Conservation (phyloP, 2,888 invertebrate genomes). For the Leptopilina syphax region DNA sequence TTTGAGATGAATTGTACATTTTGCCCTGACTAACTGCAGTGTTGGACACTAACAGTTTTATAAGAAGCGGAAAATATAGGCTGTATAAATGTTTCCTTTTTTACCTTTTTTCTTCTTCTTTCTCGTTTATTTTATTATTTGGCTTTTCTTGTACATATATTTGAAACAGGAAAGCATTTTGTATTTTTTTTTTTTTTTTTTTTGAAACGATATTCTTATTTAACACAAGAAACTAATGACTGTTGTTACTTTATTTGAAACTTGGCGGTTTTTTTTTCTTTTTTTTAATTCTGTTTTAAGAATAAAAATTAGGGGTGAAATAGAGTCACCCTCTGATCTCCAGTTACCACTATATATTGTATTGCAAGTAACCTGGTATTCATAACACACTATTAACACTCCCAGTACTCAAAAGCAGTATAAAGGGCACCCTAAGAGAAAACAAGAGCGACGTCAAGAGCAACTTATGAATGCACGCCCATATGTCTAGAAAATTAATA, state of each 20-base stretch:
- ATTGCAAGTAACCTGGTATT: constrained; percentile 39
- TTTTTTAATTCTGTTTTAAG: too few species aligned
- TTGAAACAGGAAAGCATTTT: background rate
- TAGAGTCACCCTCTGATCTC: constrained; percentile 36
- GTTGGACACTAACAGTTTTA: constrained; percentile 1
- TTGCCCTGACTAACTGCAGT: background rate
- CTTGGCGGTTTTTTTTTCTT: constrained; percentile 17
- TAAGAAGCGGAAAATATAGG: constrained; percentile 4
- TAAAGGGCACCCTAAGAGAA: constrained; percentile 37
- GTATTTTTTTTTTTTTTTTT: background rate
- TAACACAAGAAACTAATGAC: constrained; percentile 7
- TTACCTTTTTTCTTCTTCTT: background rate
- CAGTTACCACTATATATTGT: constrained; percentile 33
- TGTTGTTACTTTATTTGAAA: constrained; percentile 6
- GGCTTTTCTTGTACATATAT: background rate
- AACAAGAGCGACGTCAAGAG: constrained; percentile 41
- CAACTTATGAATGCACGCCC: constrained; percentile 41
- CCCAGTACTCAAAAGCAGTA: constrained; percentile 36
- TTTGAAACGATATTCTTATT: background rate
- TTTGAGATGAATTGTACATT: constrained; percentile 12
- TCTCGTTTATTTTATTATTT: too few species aligned
- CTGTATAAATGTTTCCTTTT: constrained; percentile 1
- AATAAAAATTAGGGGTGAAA: constrained; percentile 36
- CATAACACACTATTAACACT: constrained; percentile 41
- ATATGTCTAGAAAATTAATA: constrained; percentile 41